Conservation (phyloP, 2,888 invertebrate species). For the Cheilosia impressa region DNA sequence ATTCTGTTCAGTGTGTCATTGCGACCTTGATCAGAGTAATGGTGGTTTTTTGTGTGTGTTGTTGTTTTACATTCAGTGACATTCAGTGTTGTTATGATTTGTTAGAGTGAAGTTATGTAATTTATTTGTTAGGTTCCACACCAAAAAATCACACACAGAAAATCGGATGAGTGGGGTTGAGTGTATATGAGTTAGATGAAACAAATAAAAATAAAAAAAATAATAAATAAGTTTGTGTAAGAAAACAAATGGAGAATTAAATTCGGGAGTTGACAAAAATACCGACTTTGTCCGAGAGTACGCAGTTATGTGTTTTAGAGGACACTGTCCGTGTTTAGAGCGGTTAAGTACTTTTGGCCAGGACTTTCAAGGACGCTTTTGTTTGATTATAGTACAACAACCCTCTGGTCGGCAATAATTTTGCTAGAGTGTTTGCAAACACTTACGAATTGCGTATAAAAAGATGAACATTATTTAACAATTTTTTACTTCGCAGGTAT, state of each 20-base stretch:
- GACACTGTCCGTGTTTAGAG: no score
- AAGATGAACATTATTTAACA: no score
- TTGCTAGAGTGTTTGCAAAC: no score
- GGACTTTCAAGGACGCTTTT: no score
- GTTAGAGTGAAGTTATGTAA: constrained; percentile 27
- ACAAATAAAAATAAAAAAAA: constrained; percentile 52
- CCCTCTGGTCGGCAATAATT: no score
- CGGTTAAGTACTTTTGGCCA: no score
- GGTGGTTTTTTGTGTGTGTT: constrained; percentile 61
- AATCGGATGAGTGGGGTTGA: constrained; percentile 53
- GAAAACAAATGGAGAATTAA: neutral
- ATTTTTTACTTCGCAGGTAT: no score
- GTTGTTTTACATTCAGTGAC: constrained; percentile 64
- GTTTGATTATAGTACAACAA: no score
- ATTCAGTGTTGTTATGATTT: constrained; percentile 63
- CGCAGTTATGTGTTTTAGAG: constrained; percentile 60
- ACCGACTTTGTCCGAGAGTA: constrained; percentile 14
- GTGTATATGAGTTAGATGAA: constrained; percentile 60
- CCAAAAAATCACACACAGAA: constrained; percentile 57
- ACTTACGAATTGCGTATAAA: no score
- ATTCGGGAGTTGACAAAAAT: neutral
- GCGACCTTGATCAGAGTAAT: constrained; percentile 49
- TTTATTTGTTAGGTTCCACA: constrained; percentile 54
- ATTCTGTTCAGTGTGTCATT: constrained; percentile 64
- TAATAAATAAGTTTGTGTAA: constrained; percentile 28